Conservation (phyloP, 1,140 invertebrate genomes). For the Mesaphorura yosii region DNA sequence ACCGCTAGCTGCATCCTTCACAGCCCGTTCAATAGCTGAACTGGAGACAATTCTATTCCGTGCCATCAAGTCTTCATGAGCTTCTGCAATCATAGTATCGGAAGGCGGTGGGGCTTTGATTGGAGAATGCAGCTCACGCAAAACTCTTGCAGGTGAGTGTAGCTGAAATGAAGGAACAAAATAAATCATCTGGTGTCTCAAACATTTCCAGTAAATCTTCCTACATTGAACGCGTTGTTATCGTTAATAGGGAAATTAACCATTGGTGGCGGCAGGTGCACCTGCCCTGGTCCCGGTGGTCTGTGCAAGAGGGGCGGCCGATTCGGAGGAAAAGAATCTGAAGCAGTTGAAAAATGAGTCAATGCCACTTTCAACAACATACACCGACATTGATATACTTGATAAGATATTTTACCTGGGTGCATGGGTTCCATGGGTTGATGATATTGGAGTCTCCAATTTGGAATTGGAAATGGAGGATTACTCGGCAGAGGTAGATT, state of each 20-base stretch:
- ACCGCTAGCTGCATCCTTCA: conserved; percentile 87
- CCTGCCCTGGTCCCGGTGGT: conserved; percentile 46
- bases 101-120: conserved; percentile 50
- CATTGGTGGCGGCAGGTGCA: no score
- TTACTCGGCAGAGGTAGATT: no score
- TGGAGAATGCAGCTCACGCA: conserved; percentile 43
- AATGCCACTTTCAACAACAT: background rate
- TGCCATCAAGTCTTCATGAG: conserved; percentile 97
- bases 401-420: no score
- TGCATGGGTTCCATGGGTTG: no score
- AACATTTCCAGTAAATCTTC: no score
- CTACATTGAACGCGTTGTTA: no score
- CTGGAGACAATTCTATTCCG: conserved; percentile 94
- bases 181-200: background rate
- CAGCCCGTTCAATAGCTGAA: conserved; percentile 89
- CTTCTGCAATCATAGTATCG: conserved; percentile 71
- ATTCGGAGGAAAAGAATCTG: conserved; percentile 37
- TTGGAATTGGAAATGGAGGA: no score
- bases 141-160: conserved; percentile 24
- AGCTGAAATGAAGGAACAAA: conserved; percentile 3
- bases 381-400: background rate
- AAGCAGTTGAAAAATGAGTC: conserved; percentile 14
- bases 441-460: no score
- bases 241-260: no score
- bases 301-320: conserved; percentile 48